Evolutionary conservation across 2,797 vertebrate genomes (phyloP), one percentile per base, ranked within the genome.

Genomic region (Sebastes hopkinsi): DNA sequence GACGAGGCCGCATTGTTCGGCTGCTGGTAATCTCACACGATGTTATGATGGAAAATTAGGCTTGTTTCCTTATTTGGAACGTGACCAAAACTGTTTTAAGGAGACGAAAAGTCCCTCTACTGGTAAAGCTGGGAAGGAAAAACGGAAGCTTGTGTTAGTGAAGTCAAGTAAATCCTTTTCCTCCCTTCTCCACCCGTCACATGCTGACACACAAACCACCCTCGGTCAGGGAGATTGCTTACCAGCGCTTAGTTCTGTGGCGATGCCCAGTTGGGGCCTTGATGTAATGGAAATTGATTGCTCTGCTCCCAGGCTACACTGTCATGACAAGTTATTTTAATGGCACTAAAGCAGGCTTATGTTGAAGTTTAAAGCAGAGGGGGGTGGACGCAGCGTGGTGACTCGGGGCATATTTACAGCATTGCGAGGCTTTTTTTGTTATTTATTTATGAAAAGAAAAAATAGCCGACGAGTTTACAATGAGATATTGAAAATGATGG

Each of bases 271-370:
- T 80, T 87, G 84, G 90, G 42, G 80, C 88, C 86, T 89, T 93
- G 93, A 93, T 94, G 86, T 94, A 91, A 94, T 94, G 92, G 90
- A 92, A 94, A 95, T 94, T 94, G 94, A 93, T 94, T 93, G 90
- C 78, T 60, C 69, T 82, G 92, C 93, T 94, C 80, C 82, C 83
- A 85, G 90, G 85, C 90, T 83, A 84, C 88, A 79, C 88, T 92
- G 92, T 92, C 90, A 93, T 92, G 90, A 95, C 92, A 93, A 92
- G 91, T 94, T 92, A 90, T 91, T 94, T 91, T 91, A 92, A 91
- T 85, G 85, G 84, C 86, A 90, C 85, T 91, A 90, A 93, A 94
- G 87, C 75, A 3, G 91, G 88, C 88, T 92, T 92, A 87, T 89
- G 87, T 78, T 81, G 87, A 91, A 90, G 89, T 92, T 92, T 92